Evolutionary conservation across 2,888 invertebrate species (phyloP).

Genomic region (Hypercompe scribonia): DNA sequence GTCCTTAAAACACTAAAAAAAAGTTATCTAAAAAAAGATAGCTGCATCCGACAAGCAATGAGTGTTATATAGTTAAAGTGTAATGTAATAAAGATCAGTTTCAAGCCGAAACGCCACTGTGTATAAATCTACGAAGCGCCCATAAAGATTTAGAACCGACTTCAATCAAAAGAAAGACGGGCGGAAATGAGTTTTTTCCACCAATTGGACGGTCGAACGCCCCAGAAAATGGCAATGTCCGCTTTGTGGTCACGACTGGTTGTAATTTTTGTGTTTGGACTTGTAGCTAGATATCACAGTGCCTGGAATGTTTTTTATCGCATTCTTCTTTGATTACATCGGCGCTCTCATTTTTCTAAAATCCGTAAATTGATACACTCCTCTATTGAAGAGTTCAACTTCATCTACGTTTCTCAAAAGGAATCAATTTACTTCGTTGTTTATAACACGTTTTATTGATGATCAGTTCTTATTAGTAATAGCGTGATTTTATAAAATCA

Average conservation of each 20-base stretch:
- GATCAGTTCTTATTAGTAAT: too few species aligned
- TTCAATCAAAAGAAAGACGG: conserved; percentile 12
- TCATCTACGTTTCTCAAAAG: too few species aligned
- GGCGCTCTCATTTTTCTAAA: background rate
- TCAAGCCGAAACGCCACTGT: background rate
- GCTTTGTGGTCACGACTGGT: conserved; percentile 15
- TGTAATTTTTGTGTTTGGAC: conserved; percentile 8
- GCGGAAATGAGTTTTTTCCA: conserved; percentile 12
- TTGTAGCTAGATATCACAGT: background rate
- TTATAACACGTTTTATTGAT: too few species aligned
- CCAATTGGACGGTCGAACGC: conserved; percentile 13
- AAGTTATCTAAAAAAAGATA: background rate
- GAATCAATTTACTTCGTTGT: too few species aligned
- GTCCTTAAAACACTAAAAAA: background rate
- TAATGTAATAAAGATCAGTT: conserved; percentile 7
- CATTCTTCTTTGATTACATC: background rate
- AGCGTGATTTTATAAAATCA: too few species aligned
- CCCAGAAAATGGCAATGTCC: conserved; percentile 22
- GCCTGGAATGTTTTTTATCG: background rate
- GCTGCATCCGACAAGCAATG: background rate
- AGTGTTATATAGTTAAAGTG: background rate
- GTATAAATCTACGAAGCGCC: background rate
- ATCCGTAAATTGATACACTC: too few species aligned
- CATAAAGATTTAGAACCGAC: conserved; percentile 6
- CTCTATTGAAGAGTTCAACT: too few species aligned